Evolutionary conservation across 2,113 vertebrate genomes (phyloP).

Genomic region (Protobothrops mucrosquamatus): DNA sequence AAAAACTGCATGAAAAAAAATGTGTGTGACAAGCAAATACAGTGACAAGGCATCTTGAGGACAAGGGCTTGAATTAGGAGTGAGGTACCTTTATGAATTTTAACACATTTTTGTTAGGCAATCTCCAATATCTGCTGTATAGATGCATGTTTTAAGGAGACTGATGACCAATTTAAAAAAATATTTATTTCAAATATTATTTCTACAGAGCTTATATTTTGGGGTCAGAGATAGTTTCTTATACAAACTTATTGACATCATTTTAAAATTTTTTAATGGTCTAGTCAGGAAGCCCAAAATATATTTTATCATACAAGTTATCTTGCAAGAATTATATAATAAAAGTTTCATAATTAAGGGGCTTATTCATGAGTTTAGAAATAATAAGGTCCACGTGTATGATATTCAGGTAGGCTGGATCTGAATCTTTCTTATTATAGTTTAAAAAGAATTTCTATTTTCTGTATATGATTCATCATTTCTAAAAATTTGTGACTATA

Average conservation of each 20-base stretch:
- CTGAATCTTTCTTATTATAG: not conserved
- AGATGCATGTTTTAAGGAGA: conserved; percentile 3
- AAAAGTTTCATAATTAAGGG: not conserved
- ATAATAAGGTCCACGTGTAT: not conserved
- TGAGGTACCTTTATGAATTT: conserved; percentile 24
- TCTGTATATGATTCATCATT: not conserved
- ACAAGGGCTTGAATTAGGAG: conserved; percentile 37
- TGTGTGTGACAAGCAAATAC: accelerated
- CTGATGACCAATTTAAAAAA: not conserved
- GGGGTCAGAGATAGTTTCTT: not conserved
- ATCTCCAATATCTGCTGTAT: not conserved
- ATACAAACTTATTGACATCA: not conserved
- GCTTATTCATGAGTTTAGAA: not conserved
- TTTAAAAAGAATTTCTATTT: not conserved
- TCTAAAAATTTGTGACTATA: not conserved
- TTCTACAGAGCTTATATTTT: not conserved
- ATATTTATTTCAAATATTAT: not conserved
- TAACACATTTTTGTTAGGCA: accelerated
- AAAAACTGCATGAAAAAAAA: conserved; percentile 34
- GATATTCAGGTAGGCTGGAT: not conserved
- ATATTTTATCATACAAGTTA: not conserved
- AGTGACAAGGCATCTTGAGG: conserved; percentile 9
- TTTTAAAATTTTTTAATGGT: not conserved
- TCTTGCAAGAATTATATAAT: not conserved
- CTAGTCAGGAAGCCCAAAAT: not conserved